These are phyloP conservation scores for Rambutsinella grinnellia DNA, from an alignment of 2,888 invertebrate species.

Conservation along the genomic window DNA sequence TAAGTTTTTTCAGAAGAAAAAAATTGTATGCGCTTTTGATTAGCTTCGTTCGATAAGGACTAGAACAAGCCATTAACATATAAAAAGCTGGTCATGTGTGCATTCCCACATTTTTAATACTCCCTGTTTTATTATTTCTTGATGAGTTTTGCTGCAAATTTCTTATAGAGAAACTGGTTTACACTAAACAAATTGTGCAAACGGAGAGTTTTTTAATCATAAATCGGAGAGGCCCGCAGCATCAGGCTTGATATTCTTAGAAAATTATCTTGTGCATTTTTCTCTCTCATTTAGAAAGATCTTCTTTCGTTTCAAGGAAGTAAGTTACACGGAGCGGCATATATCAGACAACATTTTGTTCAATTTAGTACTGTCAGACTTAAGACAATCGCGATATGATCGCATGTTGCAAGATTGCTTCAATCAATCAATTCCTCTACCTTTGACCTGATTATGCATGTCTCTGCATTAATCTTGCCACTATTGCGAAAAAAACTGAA, in stretches of 20 bases:
- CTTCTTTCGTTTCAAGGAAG: too few relatives aligned
- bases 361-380: constrained; percentile 13
- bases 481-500: too few relatives aligned
- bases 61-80: constrained; percentile 36
- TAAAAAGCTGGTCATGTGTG: constrained; percentile 16
- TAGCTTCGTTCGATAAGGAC: constrained; percentile 35
- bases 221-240: not conserved
- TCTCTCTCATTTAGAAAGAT: not conserved
- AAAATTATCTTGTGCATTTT: too few relatives aligned
- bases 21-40: constrained; percentile 32
- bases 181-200: not conserved
- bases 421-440: too few relatives aligned
- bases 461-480: too few relatives aligned
- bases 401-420: too few relatives aligned
- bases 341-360: constrained; percentile 26
- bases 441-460: not conserved
- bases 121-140: not conserved
- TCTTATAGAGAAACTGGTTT: not conserved
- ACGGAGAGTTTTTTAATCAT: too few relatives aligned
- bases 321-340: too few relatives aligned
- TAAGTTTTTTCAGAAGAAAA: constrained; percentile 11
- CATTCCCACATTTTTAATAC: not conserved
- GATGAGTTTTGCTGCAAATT: not conserved
- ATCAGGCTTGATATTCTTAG: too few relatives aligned
- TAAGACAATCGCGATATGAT: not conserved